Evolutionary conservation across 2,888 invertebrate genomes (phyloP).

Genomic region (Lepidochitona cinerea): DNA sequence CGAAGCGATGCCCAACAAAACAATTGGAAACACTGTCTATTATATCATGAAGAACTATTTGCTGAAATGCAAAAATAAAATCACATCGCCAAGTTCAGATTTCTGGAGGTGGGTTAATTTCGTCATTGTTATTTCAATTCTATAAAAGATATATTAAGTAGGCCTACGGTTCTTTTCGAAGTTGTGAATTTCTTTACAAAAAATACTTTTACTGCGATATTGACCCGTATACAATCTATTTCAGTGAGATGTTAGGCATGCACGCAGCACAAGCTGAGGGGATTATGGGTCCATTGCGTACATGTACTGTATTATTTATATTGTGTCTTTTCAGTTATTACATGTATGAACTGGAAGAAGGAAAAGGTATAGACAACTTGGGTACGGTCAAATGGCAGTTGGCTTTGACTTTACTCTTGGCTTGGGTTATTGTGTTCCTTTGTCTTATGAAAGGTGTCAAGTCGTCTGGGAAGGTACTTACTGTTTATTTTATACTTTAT

Average conservation of each 20-base stretch:
- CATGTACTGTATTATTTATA: neutral
- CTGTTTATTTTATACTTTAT: no score
- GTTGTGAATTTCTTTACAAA: no score
- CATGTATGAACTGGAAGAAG: conserved; percentile 45
- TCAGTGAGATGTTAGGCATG: no score
- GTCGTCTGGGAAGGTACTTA: conserved; percentile 40
- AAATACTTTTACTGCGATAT: no score
- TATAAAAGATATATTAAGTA: no score
- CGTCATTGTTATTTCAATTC: no score
- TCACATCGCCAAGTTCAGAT: conserved; percentile 47
- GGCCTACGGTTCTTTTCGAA: no score
- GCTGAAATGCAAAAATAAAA: conserved; percentile 27
- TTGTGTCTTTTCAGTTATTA: conserved; percentile 34
- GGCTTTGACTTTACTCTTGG: conserved; percentile 22
- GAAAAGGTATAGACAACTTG: conserved; percentile 21
- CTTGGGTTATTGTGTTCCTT: conserved; percentile 37
- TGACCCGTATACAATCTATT: no score
- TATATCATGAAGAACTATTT: conserved; percentile 29
- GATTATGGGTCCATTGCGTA: no score
- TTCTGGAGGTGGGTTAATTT: conserved; percentile 57
- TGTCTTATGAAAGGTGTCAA: conserved; percentile 35
- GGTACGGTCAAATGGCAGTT: conserved; percentile 33
- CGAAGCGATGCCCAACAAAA: neutral
- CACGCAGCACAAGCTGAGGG: no score
- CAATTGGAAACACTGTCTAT: conserved; percentile 28